phyloP scores from a whole-genome alignment of 2,113 vertebrate species.

The Malaclemys terrapin region DNA sequence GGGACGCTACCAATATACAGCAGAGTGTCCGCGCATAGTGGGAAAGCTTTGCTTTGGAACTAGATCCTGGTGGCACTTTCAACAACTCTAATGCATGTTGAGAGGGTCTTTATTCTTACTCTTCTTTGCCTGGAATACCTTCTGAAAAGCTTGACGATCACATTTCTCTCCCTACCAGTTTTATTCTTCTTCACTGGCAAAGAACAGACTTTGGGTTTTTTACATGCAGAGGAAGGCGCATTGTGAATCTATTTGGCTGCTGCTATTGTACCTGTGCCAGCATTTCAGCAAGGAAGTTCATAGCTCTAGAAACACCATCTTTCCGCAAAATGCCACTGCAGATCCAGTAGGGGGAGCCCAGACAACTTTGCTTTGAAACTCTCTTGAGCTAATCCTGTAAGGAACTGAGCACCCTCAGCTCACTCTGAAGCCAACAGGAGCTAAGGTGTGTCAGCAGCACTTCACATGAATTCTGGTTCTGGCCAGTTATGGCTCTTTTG shows the following conservation, averaged over 20 bases:
- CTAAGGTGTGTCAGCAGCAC: not conserved
- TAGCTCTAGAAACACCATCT: not conserved
- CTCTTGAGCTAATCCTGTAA: not conserved
- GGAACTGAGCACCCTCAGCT: not conserved
- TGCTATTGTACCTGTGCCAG: not conserved
- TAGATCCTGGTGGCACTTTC: not conserved
- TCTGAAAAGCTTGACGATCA: not conserved
- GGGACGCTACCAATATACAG: rapidly evolving
- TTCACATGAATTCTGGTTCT: not conserved
- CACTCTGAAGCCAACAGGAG: rapidly evolving
- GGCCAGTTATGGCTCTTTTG: not conserved
- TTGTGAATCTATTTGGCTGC: not conserved
- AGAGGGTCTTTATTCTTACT: not conserved
- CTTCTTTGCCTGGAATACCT: not conserved
- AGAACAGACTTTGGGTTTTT: not conserved
- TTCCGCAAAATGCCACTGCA: not conserved
- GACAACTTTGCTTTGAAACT: not conserved
- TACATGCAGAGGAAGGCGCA: not conserved
- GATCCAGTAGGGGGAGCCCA: not conserved
- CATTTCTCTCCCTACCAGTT: not conserved
- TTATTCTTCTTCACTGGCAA: not conserved
- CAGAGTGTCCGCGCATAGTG: not conserved
- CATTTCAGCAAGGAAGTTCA: not conserved
- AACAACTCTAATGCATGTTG: not conserved
- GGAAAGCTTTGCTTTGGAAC: not conserved